A percentile compares a stretch with the other conserved stretches of the same genome.
Evolutionary conservation across 2,888 invertebrate genomes (phyloP).

Genomic region (Lymantria monacha): DNA sequence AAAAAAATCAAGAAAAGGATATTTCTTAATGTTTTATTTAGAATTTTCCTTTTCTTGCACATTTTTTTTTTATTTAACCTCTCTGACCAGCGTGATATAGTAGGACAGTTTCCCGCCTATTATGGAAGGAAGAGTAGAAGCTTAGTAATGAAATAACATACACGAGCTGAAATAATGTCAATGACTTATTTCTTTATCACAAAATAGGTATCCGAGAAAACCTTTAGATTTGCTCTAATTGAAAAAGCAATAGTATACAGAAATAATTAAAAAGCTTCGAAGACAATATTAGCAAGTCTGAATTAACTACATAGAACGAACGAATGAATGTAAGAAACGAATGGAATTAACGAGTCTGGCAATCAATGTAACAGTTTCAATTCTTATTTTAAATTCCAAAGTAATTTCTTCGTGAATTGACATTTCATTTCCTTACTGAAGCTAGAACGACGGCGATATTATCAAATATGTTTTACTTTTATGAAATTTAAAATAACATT

Average conservation of each 20-base stretch:
- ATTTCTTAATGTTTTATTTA: too few relatives aligned
- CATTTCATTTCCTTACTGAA: conserved; percentile 30
- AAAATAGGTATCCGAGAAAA: too few relatives aligned
- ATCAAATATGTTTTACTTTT: background rate
- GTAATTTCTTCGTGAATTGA: conserved; percentile 35
- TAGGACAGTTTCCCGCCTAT: too few relatives aligned
- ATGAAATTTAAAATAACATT: background rate
- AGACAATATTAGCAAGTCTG: conserved; percentile 26
- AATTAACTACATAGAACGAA: conserved; percentile 26
- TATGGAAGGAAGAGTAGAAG: too few relatives aligned
- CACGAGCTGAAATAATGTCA: too few relatives aligned
- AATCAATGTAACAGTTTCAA: conserved; percentile 36
- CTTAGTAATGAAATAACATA: too few relatives aligned
- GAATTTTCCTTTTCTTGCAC: too few relatives aligned
- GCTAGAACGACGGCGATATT: conserved; percentile 3
- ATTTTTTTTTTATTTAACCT: too few relatives aligned
- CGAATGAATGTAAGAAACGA: conserved; percentile 30
- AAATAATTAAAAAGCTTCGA: background rate
- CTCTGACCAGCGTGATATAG: too few relatives aligned
- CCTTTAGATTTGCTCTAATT: background rate
- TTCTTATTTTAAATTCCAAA: conserved; percentile 38
- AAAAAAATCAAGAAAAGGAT: too few relatives aligned
- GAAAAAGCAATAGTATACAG: background rate
- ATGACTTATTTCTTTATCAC: too few relatives aligned
- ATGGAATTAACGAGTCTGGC: conserved; percentile 39